These are phyloP conservation scores for Melanaphis sacchari DNA, from an alignment of 1,140 invertebrate genomes.

Conservation along the genomic window DNA sequence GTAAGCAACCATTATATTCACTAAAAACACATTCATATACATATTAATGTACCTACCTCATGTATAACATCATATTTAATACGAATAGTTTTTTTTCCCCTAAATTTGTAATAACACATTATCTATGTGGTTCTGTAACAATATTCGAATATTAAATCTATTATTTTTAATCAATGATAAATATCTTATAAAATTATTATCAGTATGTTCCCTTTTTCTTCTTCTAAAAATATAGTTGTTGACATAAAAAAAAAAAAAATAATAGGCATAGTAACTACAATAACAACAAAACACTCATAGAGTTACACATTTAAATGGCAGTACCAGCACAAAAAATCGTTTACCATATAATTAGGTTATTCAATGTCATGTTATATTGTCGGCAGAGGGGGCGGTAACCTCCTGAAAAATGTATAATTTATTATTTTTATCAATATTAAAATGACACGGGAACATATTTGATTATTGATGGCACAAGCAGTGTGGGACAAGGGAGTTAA, in stretches of 20 bases:
- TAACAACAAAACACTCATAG: neutral
- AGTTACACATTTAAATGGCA: neutral
- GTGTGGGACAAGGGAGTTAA: neutral
- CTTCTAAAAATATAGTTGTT: neutral
- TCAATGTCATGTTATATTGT: neutral
- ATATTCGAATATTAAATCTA: neutral
- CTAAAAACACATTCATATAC: neutral
- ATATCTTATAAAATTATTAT: neutral
- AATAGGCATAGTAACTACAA: neutral
- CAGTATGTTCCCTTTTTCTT: neutral
- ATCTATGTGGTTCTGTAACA: neutral
- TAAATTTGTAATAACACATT: neutral
- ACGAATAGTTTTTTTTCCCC: neutral
- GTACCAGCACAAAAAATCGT: neutral
- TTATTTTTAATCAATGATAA: neutral
- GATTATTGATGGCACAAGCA: neutral
- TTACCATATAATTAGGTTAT: slow-evolving; percentile 13
- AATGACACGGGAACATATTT: neutral
- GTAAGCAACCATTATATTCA: neutral
- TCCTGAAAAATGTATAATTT: neutral
- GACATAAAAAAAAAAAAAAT: neutral
- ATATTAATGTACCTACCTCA: neutral
- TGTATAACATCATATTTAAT: neutral
- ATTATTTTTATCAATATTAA: slow-evolving; percentile 15
- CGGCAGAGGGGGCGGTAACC: neutral